Evolutionary conservation across 2,888 invertebrate species (phyloP), one percentile per base, ranked within the genome.

Genomic region (Exocentrus adspersus): DNA sequence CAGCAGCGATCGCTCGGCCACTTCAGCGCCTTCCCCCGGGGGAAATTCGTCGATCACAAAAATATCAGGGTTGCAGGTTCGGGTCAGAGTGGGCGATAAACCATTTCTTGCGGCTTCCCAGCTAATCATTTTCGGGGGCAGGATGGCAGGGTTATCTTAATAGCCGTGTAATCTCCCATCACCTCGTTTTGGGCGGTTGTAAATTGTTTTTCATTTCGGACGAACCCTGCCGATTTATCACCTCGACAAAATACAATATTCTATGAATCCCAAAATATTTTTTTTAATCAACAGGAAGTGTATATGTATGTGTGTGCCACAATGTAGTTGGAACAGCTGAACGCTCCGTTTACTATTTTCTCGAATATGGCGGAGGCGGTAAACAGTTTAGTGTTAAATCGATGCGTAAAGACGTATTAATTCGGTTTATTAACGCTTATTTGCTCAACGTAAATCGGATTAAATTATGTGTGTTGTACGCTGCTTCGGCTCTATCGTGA

Each of bases 1-100:
- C n/a, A n/a, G n/a, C 37, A 14, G 37, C 37, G 37, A 37, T 50
- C 59, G 59, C 45, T 57, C 45, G 57, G 46, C 41, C 59, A 50
- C 24, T 28, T 28, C 48, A 2, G 48, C 59, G 12, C 59, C 41
- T 28, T 4, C 21, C 20, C 50, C 59, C 21, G 12, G 61, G n/a
- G 61, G 61, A 61, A 61, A 61, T 61, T 53, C 37, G 53, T 32
- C 61, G 61, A 61, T 61, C 61, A 61, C 61, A 61, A 54, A 61
- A 50, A 50, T 48, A 48, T 28, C 24, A 28, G 48, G 48, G 48
- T 48, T 48, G 48, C 12, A 48, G 48, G 24, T 14, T 14, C 24
- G 24, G 48, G 48, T 28, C 10, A 12, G 7, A 14, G 14, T 6
- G 21, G 19, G 28, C 21, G 19, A 48, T 48, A 48, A 48, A 48